Conservation (phyloP, 2,113 vertebrate genomes). For the Capreolus pygargus region DNA sequence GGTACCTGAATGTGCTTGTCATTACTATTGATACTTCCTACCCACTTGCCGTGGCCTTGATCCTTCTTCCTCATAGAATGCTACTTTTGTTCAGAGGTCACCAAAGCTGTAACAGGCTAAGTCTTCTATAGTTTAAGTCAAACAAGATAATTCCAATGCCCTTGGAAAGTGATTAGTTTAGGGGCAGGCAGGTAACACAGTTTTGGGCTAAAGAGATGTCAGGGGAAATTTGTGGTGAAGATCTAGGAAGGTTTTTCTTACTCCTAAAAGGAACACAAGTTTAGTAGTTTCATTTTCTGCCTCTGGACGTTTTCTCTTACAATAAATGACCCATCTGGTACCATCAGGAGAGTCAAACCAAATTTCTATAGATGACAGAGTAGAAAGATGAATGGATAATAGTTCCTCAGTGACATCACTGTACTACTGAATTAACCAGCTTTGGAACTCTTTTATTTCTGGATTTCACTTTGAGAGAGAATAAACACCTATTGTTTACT, state of each 20-base stretch:
- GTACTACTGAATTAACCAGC: neutral
- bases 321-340: neutral
- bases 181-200: rapidly evolving
- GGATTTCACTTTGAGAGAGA: neutral
- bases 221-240: neutral
- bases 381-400: neutral
- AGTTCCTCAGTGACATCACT: neutral
- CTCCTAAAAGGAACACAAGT: neutral
- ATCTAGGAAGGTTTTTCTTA: neutral
- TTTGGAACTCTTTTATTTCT: neutral
- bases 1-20: neutral
- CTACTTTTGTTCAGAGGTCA: neutral
- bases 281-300: conserved; percentile 4
- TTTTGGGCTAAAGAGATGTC: neutral
- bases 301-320: neutral
- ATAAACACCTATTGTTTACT: neutral
- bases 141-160: neutral
- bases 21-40: neutral
- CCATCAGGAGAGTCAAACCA: neutral
- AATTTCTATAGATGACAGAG: neutral
- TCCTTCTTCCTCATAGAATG: neutral
- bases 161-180: neutral
- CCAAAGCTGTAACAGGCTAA: neutral
- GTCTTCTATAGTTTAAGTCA: neutral
- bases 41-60: neutral